Evolutionary conservation across 2,888 invertebrate genomes (phyloP).

Genomic region (Orthonevra nobilis): DNA sequence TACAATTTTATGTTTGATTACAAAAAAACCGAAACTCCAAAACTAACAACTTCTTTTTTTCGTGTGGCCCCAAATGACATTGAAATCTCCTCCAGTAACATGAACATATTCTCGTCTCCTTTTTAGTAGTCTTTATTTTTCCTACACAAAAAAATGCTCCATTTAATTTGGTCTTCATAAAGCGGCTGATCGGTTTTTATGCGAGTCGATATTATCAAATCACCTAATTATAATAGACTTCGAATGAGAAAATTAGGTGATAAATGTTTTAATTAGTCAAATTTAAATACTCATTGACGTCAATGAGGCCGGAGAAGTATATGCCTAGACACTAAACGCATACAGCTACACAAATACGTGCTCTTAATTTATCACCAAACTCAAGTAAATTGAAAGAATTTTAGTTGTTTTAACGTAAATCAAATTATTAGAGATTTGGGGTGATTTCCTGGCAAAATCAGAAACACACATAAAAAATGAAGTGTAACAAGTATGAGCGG

Average conservation of each 20-base stretch:
- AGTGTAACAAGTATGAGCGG: not conserved
- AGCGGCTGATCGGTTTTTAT: not conserved
- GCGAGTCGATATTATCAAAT: conserved; percentile 1
- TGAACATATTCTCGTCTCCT: conserved; percentile 3
- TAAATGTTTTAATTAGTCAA: conserved; percentile 37
- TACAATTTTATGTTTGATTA: not conserved
- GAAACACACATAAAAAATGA: no score
- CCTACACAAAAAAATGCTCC: no score
- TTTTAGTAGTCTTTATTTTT: no score
- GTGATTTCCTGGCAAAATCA: no score
- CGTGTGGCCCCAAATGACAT: conserved; percentile 4
- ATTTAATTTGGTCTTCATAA: no score
- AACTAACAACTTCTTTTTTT: not conserved
- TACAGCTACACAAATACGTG: no score
- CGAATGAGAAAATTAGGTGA: conserved; percentile 6
- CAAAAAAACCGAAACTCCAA: not conserved
- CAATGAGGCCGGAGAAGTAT: not conserved
- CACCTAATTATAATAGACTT: not conserved
- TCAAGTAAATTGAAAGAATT: not conserved
- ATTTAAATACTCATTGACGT: not conserved
- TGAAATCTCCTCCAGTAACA: conserved; percentile 25
- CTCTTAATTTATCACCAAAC: no score
- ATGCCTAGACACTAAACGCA: no score
- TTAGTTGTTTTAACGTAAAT: no score
- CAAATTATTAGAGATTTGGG: no score